Evolutionary conservation across 30 jellyfish, hydroid and myxozoan species (phyloP), one percentile per base, ranked within the genome.

Genomic region (Clytia hemisphaerica): DNA sequence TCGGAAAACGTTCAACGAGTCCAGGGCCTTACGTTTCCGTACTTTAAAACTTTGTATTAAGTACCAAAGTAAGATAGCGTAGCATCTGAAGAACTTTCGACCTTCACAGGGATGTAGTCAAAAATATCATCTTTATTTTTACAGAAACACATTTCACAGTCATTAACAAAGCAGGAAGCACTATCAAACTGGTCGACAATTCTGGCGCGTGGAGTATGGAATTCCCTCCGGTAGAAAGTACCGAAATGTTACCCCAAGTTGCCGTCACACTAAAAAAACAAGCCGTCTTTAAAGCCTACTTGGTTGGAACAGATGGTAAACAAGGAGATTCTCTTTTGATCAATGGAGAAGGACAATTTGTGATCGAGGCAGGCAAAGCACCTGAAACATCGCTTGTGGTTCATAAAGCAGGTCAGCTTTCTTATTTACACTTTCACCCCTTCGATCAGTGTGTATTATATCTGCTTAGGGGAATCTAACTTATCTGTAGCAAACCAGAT

Each of bases 341-440:
- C 16, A 89, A 89, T 63, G 98, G 98, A n/a, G 72, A 81, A 62
- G 35, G 47, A 3, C 78, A 47, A 21, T 71, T 79, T 32, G 62
- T 35, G 22, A 76, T 90, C 2, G 77, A 72, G 33, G 81, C 93
- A 16, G 72, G 82, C 77, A 80, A 57, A 45, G 92, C 67, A 27
- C 53, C 92, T 15, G 93, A 61, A 29, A 27, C 64, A 16, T 19
- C 75, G 25, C 54, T 85, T 36, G 79, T 85, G 32, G 80, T 85
- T 1, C 95, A 85, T 48, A 78, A 71, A 58, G 78, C 64, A 77
- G 91, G 95, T 85, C 54, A 30, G 22, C 10, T 4, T 5, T 22
- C 19, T 16, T 42, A 12, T 42, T 42, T 21, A 12, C 54, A 7
- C 53, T 40, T 40, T 10, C 54, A 42, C 54, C 19, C 18, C 0